Percentiles rank a stretch among this genome's conserved stretches.
phyloP scores from a whole-genome alignment of 2,113 vertebrate genomes.

The Struthio camelus region DNA sequence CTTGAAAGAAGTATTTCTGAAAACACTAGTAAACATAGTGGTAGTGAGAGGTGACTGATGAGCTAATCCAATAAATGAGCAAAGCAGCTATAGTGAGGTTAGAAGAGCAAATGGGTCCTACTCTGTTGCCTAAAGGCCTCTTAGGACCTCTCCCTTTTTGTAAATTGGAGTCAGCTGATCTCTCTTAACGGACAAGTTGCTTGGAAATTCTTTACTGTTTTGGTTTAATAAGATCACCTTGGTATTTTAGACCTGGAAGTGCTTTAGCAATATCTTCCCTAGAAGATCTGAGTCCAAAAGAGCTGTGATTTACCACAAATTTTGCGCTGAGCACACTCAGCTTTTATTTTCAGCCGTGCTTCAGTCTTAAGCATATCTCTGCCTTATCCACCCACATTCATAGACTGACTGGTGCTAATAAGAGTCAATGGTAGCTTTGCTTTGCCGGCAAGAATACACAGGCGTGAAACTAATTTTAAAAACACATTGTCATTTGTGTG shows the following conservation, averaged over 20 bases:
- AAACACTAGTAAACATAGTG: neutral
- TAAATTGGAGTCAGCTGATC: neutral
- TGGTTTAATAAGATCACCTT: conserved; percentile 15
- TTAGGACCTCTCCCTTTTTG: neutral
- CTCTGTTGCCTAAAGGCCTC: neutral
- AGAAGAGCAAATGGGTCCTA: neutral
- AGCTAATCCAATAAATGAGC: neutral
- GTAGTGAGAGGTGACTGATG: neutral
- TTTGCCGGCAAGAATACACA: neutral
- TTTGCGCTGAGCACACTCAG: neutral
- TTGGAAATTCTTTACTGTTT: conserved; percentile 40
- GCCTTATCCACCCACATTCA: neutral
- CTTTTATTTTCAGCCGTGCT: conserved; percentile 33
- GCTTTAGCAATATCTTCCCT: conserved; percentile 21
- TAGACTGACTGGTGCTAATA: neutral
- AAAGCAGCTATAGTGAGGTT: neutral
- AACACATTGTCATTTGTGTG: conserved; percentile 16
- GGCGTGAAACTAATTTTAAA: conserved; percentile 37
- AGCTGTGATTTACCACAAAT: neutral
- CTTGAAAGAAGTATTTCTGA: neutral
- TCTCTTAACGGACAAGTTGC: conserved; percentile 46
- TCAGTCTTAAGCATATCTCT: neutral
- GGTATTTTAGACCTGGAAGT: neutral
- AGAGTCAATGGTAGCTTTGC: neutral
- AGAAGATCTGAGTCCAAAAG: conserved; percentile 1